Evolutionary conservation across 1,140 invertebrate genomes (phyloP), one percentile per base, ranked within the genome.

Genomic region (Zaprionus davidi): DNA sequence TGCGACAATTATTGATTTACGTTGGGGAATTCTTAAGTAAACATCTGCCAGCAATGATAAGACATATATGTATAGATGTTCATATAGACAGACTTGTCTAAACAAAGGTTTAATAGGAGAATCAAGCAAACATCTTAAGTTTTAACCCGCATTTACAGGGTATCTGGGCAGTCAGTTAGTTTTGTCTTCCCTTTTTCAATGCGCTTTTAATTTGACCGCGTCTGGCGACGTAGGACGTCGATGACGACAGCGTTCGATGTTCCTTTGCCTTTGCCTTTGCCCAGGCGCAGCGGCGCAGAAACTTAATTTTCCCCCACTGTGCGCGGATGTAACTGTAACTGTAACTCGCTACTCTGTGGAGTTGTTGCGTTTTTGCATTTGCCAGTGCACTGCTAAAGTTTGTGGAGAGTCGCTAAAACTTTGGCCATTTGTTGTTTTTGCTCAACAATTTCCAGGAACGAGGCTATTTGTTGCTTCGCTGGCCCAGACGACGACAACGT

Each of bases 391-490:
- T 69, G 77, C 67, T 78, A 85, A 85, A 81, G 78, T 84, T 83
- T 76, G 36, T 60, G 64, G 72, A 44, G 66, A 78, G 41, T 78
- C 68, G 78, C 82, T 75, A 81, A 79, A 84, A 85, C 78, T 85
- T 85, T 85, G 38, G 82, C 82, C 78, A 75, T 81, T 84, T 53
- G 41, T 79, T 82, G 71, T 79, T 82, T 44, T 75, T 82, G 76
- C 76, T 7, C 31, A 63, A 76, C 76, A 76, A 71, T 78, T 78
- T 78, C 28, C 51, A 70, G 65, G 65, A 76, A 69, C 67, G 36
- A 79, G 64, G 76, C 82, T 85, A 85, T 85, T 84, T 85, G 82
- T 85, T 85, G 82, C 82, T 85, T 75, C 75, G 78, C 78, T 85
- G 82, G 82, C 63, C 78, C 75, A 85, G 82, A 84, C 82, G 78